Base-by-base conservation (phyloP, 2,888 invertebrate species). In the Drosophila yooni region DNA sequence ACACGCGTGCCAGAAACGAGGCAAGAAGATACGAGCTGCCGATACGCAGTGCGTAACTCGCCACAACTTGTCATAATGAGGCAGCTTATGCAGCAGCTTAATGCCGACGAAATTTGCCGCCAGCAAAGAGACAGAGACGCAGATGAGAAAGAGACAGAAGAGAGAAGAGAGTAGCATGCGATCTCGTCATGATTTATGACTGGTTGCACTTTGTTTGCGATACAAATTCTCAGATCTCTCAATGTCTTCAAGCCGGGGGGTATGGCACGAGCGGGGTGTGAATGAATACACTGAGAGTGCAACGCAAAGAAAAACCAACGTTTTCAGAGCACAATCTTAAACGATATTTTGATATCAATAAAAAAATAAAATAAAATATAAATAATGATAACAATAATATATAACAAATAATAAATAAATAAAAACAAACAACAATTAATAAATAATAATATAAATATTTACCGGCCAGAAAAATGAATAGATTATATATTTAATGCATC, bases 121-220 rank as follows among this genome's bases (percentile, higher is more conserved):
- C 54, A 61, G 62, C 36, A 31, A 46, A 46, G 31, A 38, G 48
- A 4, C 46, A 25, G 21, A 27, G 50, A 34, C 21, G 11, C 21
- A 29, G 25, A 15, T 18, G 13, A 31, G 67, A 13, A 27, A 29
- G 33, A 15, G 38, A 3, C 15, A 10, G 62, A 53, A n/a, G 62
- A 50, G 31, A 33, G 38, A 25, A 65, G 70, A 60, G 67, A 29
- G 60, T 51, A 66, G 66, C 52, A 38, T 40, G 71, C 63, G 83
- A 85, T 85, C 84, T 72, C 53, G 59, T 52, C 56, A 54, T 85
- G 84, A 85, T 88, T 85, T 85, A 85, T 83, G 72, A 68, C 62
- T 57, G 34, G 40, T 67, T 31, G 50, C 58, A 52, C n/a, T 50
- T 54, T 66, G 68, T 65, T 75, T 66, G 73, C 67, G 74, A 79